Evolutionary conservation across 2,888 invertebrate genomes (phyloP).

Genomic region (Stratiomys singularior): DNA sequence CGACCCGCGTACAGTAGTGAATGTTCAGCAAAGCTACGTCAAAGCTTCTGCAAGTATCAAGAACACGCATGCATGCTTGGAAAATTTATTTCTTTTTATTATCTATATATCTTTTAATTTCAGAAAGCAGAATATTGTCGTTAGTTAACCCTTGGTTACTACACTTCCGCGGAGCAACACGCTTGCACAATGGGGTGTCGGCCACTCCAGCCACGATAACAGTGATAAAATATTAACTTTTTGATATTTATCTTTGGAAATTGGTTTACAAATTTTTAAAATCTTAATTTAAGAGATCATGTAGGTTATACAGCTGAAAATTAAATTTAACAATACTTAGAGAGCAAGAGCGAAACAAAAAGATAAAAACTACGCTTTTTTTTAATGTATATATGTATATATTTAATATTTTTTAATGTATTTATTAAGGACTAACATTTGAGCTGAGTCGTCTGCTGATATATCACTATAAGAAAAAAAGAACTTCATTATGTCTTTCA

Average conservation of each 20-base stretch:
- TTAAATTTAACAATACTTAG: neutral
- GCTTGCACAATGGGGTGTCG: neutral
- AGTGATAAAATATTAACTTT: neutral
- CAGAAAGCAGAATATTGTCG: too few relatives aligned
- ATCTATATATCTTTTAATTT: too few relatives aligned
- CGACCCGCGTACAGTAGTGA: too few relatives aligned
- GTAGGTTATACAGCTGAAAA: neutral
- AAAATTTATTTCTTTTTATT: too few relatives aligned
- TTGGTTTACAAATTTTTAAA: neutral
- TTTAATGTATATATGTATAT: neutral
- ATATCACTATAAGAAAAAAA: neutral
- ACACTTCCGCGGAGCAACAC: neutral
- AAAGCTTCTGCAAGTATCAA: too few relatives aligned
- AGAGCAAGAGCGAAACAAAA: neutral
- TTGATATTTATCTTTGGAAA: neutral
- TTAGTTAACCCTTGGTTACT: neutral
- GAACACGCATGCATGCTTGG: too few relatives aligned
- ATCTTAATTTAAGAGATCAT: neutral
- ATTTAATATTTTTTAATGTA: neutral
- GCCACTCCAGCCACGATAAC: neutral
- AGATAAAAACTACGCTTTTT: neutral
- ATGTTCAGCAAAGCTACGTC: too few relatives aligned
- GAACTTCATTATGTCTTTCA: neutral
- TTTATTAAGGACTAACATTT: neutral
- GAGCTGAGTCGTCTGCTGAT: neutral